Percentiles rank a stretch among this genome's conserved stretches.
These are phyloP conservation scores for Apaloderma vittatum DNA, from an alignment of 2,113 vertebrate species.

Conservation along the genomic window DNA sequence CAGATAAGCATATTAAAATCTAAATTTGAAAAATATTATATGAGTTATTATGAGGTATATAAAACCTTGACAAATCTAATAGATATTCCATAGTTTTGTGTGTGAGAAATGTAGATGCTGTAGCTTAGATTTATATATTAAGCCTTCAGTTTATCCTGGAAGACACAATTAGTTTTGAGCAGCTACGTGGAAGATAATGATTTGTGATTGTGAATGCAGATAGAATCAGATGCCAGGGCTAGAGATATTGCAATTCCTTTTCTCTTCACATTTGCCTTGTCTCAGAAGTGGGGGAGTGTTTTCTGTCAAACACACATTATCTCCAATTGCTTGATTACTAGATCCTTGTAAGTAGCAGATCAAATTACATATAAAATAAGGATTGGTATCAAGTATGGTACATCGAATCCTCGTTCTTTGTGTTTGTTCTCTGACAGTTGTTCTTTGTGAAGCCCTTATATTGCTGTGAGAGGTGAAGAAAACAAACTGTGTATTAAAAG, in stretches of 20 bases:
- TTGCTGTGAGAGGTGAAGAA: neutral
- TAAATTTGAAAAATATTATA: neutral
- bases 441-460: neutral
- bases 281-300: neutral
- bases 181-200: neutral
- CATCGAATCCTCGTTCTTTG: neutral
- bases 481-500: neutral
- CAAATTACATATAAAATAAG: neutral
- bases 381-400: neutral
- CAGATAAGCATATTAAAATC: neutral
- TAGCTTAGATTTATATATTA: neutral
- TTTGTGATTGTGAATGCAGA: neutral
- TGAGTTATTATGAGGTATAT: neutral
- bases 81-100: neutral
- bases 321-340: neutral
- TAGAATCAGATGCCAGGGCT: neutral
- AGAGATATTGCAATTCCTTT: neutral
- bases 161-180: constrained; percentile 20
- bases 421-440: neutral
- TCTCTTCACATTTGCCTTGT: neutral
- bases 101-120: neutral
- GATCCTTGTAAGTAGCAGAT: neutral
- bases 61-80: neutral
- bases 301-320: neutral
- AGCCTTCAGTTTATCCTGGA: neutral